A percentile compares a stretch with the other conserved stretches of the same genome.
Evolutionary conservation across 2,888 invertebrate species (phyloP).

Genomic region (Acanthosepion esculentum): DNA sequence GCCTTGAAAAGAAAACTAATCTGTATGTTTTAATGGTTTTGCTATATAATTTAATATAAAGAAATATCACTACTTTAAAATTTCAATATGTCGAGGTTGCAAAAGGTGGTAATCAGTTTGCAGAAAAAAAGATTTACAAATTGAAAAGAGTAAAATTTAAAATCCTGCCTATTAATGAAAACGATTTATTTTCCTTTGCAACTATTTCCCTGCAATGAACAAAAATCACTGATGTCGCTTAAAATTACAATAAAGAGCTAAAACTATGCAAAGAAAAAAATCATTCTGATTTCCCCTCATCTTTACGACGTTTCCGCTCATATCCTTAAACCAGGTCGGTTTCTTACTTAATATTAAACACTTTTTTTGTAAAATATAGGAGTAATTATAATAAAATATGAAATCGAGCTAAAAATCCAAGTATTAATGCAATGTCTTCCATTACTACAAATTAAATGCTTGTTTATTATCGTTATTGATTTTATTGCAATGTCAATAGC

Average conservation of each 20-base stretch:
- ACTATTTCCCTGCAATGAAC: not conserved
- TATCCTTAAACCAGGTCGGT: not conserved
- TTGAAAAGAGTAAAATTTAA: not conserved
- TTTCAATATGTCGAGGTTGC: not conserved
- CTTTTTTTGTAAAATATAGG: not conserved
- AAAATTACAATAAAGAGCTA: not conserved
- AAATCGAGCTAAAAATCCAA: not conserved
- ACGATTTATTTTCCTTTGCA: not conserved
- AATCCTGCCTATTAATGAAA: not conserved
- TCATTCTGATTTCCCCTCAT: not conserved
- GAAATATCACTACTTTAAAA: not conserved
- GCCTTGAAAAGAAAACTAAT: too few species aligned
- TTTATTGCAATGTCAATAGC: too few species aligned
- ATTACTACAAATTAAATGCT: not conserved
- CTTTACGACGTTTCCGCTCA: not conserved
- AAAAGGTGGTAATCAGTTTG: not conserved
- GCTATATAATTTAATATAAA: too few species aligned
- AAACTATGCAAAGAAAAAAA: not conserved
- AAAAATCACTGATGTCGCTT: conserved; percentile 17
- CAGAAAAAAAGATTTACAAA: not conserved
- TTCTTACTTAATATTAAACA: not conserved
- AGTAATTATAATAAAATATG: not conserved
- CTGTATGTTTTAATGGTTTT: too few species aligned
- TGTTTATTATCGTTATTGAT: not conserved
- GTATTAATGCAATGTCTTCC: not conserved